Evolutionary conservation across 2,113 vertebrate genomes (phyloP).

Genomic region (Anoura caudifer): DNA sequence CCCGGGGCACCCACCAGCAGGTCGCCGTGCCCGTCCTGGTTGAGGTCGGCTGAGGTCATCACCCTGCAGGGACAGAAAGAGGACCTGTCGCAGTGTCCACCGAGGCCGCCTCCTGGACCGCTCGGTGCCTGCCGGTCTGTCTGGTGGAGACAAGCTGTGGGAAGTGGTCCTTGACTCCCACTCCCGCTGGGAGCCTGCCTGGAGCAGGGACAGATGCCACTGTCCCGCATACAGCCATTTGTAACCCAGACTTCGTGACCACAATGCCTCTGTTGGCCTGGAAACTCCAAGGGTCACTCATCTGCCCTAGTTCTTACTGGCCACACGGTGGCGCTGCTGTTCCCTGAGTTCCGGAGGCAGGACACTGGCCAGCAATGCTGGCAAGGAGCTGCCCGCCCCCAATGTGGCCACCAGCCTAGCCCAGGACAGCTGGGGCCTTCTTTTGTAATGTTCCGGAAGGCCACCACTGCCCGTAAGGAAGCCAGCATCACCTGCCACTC

Average conservation of each 20-base stretch:
- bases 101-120: no score
- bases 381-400: background rate
- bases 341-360: background rate
- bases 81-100: background rate
- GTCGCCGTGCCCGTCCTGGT: constrained; percentile 81
- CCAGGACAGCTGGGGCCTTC: background rate
- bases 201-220: background rate
- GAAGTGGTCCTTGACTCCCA: background rate
- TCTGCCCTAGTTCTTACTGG: background rate
- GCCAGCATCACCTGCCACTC: no score
- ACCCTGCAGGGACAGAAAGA: constrained; percentile 70
- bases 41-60: constrained; percentile 81
- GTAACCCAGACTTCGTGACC: no score
- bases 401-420: background rate
- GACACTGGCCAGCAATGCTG: rapidly evolving
- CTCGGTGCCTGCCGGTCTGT: background rate
- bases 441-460: background rate
- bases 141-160: background rate
- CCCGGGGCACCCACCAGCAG: constrained; percentile 82
- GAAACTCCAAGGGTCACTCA: background rate
- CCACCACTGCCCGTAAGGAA: background rate
- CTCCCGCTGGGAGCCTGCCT: no score
- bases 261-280: background rate
- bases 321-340: background rate
- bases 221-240: no score